Base-by-base conservation (phyloP, 2,113 vertebrate genomes). In the Verasper variegatus region DNA sequence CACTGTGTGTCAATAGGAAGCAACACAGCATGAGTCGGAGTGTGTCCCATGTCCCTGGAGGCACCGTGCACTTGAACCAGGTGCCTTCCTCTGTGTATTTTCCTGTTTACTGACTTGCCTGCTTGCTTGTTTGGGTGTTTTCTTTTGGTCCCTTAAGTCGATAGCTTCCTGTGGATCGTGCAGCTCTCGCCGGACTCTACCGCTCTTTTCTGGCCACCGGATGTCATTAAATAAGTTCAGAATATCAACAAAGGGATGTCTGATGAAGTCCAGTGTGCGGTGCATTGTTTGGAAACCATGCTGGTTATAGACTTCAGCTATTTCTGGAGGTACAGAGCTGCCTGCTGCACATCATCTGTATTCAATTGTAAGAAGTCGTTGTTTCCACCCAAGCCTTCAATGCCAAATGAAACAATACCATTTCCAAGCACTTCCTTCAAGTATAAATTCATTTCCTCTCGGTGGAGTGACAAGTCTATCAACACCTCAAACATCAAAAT, bases 41-140 rank as follows among this genome's bases (percentile, higher is more conserved):
- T 80, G 88, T 85, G 91, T 89, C 88, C 82, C 63, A 0, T 69
- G 87, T 89, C 90, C 91, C 93, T 88, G 88, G 89, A 88, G 88
- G 68, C 87, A 66, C 71, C 14, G 18, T 68, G 72, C 82, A 83
- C 85, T 92, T 81, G 56, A 86, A 65, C 91, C 89, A 93, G 88
- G 81, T 92, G 91, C 89, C 76, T 94, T 92, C 92, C 92, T 92
- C 84, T 71, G 67, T 88, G 86, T 82, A 86, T 93, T 89, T 94
- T 95, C 94, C 94, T 95, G 94, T 95, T 95, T 94, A 94, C 89
- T 26, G 75, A 73, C 42, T 79, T 37, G 73, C 77, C 78, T 60
- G 40, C 73, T 61, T 66, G 51, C 75, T 92, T 90, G 89, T 92
- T 93, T 93, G 87, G 82, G 72, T 92, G 88, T 91, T 95, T 95